A percentile compares a stretch with the other conserved stretches of the same genome.
Conservation (phyloP, 2,888 invertebrate species). For the Nymphalis polychloros region DNA sequence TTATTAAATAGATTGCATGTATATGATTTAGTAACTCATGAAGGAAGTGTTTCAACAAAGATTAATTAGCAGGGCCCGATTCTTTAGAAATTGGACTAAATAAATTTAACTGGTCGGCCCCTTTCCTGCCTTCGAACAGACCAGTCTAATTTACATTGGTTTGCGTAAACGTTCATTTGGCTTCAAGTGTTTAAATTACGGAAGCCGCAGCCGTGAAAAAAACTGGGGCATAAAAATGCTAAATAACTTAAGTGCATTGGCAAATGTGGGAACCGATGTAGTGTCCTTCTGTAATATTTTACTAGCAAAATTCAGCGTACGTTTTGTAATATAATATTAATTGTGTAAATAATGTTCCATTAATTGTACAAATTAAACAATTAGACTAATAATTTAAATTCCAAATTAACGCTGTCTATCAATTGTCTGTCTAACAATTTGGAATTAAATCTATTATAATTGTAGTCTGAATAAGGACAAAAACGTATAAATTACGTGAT, state of each 20-base stretch:
- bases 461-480: too few species aligned
- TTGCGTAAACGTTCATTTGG: slow-evolving; percentile 39
- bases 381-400: too few species aligned
- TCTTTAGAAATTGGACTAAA: slow-evolving; percentile 36
- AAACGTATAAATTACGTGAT: too few species aligned
- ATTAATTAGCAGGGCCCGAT: slow-evolving; percentile 26
- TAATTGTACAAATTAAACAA: too few species aligned
- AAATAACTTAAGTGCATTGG: slow-evolving; percentile 29
- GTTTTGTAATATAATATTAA: not conserved
- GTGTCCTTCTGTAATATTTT: slow-evolving; percentile 30
- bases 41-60: slow-evolving; percentile 33
- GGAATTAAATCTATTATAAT: too few species aligned
- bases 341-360: too few species aligned
- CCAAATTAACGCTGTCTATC: too few species aligned
- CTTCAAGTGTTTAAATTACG: slow-evolving; percentile 23
- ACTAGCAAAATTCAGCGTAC: slow-evolving; percentile 13
- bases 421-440: too few species aligned
- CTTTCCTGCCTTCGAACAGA: slow-evolving; percentile 37
- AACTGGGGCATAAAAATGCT: slow-evolving; percentile 23
- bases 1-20: slow-evolving; percentile 6
- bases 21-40: slow-evolving; percentile 19
- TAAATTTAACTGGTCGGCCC: slow-evolving; percentile 34
- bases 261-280: slow-evolving; percentile 21
- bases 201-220: slow-evolving; percentile 33
- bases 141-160: slow-evolving; percentile 40